Evolutionary conservation across 2,888 invertebrate genomes (phyloP), one percentile per base, ranked within the genome.

Genomic region (Eupithecia insigniata): DNA sequence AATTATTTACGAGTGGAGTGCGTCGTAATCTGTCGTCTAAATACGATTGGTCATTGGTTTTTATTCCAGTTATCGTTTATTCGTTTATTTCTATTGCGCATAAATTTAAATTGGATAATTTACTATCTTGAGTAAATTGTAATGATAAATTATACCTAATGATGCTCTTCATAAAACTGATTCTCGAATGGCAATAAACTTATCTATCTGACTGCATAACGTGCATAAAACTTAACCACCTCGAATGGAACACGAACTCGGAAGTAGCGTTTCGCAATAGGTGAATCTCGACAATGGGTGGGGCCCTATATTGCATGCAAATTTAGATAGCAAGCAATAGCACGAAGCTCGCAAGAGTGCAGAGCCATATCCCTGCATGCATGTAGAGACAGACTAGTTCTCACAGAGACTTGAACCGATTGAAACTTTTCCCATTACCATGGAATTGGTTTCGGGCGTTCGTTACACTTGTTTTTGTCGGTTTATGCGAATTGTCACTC

Each of bases 381-480:
- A 71, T 76, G 64, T 76, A 78, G 80, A 80, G 80, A 81, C 78
- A 76, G 74, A 73, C 76, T 73, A 69, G 72, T 74, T 76, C 75
- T 75, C 81, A 73, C 76, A 78, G 69, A 77, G 76, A 71, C 80
- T 80, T 80, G 84, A 84, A 87, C 89, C 86, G 87, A 89, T 89
- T 84, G 79, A 82, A 89, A 90, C 85, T 90, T 91, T 89, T 89
- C 87, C 87, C 85, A 89, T 89, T 88, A 88, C 84, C 80, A 79
- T 77, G 80, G 82, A 82, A 86, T 88, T 85, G 86, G 84, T 82
- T 87, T 74, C 81, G 77, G 77, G 79, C 79, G 76, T 79, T 81
- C 79, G 76, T 79, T 81, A 82, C 80, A 80, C 79, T 85, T 85
- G 84, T 88, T 86, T 86, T 85, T 83, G 79, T 81, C 82, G 79